Base-by-base conservation (phyloP, 2,113 vertebrate genomes). In the Bujurquina vittata region DNA sequence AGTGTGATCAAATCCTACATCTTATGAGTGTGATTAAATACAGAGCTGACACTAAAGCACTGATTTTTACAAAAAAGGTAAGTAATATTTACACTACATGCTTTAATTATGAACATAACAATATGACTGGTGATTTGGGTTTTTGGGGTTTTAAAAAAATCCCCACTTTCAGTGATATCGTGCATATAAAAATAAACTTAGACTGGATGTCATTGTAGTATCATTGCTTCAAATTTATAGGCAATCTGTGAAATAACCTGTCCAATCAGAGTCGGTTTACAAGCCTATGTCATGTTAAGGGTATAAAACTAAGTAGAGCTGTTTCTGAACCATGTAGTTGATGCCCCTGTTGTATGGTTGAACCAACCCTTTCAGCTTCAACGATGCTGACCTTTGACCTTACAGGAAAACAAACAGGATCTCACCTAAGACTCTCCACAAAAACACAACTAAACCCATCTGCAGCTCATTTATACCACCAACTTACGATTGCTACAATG, bases 381-480 rank as follows among this genome's bases (percentile, higher is more conserved):
- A 9, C 17, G 31, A n/a, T 75, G 31, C 1, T 82, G 79, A 87
- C 79, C 62, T 81, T 26, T 81, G 67, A 84, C 75, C 67, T 75
- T 4, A 0, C n/a, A 17, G 2, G 43, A 77, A n/a, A 12, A 80
- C 35, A 37, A 11, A 11, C 56, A 7, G 12, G 40, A 11, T 9
- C 29, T 8, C 22, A 80, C 17, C 3, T 0, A 37, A 65, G 3
- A 12, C 22, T 31, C 22, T 49, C 33, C 1, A 46, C 56, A 43
- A 63, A 31, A 72, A 52, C 65, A 14, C 74, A 43, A 55, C 57
- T 62, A 18, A 59, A 15, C 12, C n/a, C 12, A 4, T 40, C 17
- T 3, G 46, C 31, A 49, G 1, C 75, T 37, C 3, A 56, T 18
- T 22, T 12, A 15, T n/a, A 46, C 11, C 56, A 56, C 57, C n/a